These are phyloP conservation scores for Xerus rutilus DNA, from an alignment of 2,797 vertebrate species.

Conservation along the genomic window DNA sequence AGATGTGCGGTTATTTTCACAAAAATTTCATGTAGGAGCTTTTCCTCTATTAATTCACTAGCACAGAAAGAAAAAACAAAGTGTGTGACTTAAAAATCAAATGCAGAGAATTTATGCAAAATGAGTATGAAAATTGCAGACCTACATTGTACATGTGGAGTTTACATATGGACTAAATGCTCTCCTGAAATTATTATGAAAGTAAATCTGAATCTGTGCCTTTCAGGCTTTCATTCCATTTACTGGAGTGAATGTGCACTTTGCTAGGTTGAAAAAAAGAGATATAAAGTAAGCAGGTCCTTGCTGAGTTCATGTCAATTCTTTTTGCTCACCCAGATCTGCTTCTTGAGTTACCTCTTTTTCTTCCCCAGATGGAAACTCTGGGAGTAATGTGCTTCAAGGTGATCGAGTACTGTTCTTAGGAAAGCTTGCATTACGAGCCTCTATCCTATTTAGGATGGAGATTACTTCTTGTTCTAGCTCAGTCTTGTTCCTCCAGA, in stretches of 20 bases:
- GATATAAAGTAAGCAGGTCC: not conserved
- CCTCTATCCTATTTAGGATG: not conserved
- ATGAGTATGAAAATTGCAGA: not conserved
- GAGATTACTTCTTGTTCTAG: not conserved
- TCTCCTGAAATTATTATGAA: not conserved
- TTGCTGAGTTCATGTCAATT: not conserved
- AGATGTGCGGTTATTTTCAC: slow-evolving; percentile 46
- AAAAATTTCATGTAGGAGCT: slow-evolving; percentile 37
- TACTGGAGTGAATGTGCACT: not conserved
- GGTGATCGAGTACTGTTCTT: not conserved
- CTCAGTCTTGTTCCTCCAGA: not conserved
- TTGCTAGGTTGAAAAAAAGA: not conserved
- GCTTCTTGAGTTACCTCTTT: not conserved
- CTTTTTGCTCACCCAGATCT: not conserved
- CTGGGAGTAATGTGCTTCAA: rapidly evolving
- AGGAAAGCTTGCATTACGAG: not conserved
- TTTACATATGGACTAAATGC: not conserved
- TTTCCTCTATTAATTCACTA: slow-evolving; percentile 45
- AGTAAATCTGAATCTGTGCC: not conserved
- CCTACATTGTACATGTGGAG: not conserved
- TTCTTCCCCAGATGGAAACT: not conserved
- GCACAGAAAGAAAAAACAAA: slow-evolving; percentile 29
- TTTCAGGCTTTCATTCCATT: not conserved
- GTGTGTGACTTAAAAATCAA: not conserved
- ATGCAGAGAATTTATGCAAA: not conserved